A percentile compares a stretch with the other conserved stretches of the same genome.
These are phyloP conservation scores for Akabosia matsudoensis DNA, from an alignment of 1,140 invertebrate species.

Conservation along the genomic window DNA sequence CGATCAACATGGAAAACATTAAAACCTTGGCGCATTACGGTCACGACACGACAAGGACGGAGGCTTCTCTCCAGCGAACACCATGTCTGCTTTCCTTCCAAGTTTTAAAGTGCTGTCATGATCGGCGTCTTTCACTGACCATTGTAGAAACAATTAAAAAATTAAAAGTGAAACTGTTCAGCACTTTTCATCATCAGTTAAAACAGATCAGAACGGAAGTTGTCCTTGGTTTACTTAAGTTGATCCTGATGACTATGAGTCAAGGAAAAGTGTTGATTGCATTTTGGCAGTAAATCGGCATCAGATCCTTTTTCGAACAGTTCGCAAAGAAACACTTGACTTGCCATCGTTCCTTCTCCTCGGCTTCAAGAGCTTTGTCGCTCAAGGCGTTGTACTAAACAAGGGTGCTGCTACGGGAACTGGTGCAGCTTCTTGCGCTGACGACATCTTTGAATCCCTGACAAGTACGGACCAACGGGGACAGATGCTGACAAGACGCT, in stretches of 20 bases:
- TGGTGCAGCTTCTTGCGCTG: no score
- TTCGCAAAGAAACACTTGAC: slow-evolving; percentile 48
- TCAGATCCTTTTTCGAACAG: slow-evolving; percentile 51
- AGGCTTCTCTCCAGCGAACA: no score
- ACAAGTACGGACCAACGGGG: slow-evolving; percentile 51
- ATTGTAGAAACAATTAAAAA: slow-evolving; percentile 37
- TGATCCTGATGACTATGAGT: slow-evolving; percentile 53
- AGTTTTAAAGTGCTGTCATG: not conserved
- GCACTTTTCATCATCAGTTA: slow-evolving; percentile 38
- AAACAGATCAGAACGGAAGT: slow-evolving; percentile 29
- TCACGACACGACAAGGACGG: slow-evolving; percentile 17
- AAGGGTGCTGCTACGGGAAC: no score
- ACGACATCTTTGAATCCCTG: slow-evolving; percentile 34
- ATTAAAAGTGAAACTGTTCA: no score
- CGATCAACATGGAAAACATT: no score
- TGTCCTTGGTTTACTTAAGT: slow-evolving; percentile 46
- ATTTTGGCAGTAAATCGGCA: slow-evolving; percentile 51
- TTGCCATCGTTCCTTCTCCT: slow-evolving; percentile 45
- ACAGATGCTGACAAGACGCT: slow-evolving; percentile 51
- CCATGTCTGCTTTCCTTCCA: not conserved
- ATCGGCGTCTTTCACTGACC: not conserved
- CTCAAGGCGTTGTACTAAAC: slow-evolving; percentile 34
- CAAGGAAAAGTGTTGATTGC: slow-evolving; percentile 52
- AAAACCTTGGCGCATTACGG: slow-evolving; percentile 36
- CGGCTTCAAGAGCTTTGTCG: slow-evolving; percentile 27